Percentiles rank a stretch among this genome's conserved stretches.
Evolutionary conservation across 2,113 vertebrate genomes (phyloP).

Genomic region (Coryphaenoides rupestris): DNA sequence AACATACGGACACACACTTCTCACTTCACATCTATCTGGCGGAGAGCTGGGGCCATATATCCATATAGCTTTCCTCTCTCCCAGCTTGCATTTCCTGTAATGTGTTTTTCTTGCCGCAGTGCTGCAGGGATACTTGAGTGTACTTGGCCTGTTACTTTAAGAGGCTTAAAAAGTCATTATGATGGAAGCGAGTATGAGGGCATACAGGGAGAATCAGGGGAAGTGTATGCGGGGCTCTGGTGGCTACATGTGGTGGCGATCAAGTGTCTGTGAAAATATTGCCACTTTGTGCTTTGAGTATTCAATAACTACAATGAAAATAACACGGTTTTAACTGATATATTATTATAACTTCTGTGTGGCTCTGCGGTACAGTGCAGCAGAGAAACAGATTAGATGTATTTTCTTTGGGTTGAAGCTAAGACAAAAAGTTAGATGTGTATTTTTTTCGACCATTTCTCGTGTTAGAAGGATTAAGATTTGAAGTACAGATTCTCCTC

Average conservation of each 20-base stretch:
- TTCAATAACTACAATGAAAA: slow-evolving; percentile 19
- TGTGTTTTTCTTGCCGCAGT: slow-evolving; percentile 18
- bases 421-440: too few relatives aligned
- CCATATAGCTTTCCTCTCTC: slow-evolving; percentile 35
- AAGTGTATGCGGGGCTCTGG: slow-evolving; percentile 25
- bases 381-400: too few relatives aligned
- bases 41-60: slow-evolving; percentile 43
- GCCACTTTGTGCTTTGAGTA: slow-evolving; percentile 22
- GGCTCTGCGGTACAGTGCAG: too few relatives aligned
- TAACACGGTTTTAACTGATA: background rate
- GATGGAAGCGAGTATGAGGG: slow-evolving; percentile 16
- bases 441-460: too few relatives aligned
- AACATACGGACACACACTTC: slow-evolving; percentile 26
- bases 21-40: slow-evolving; percentile 49
- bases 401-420: too few relatives aligned
- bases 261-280: slow-evolving; percentile 37
- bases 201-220: background rate
- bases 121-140: slow-evolving; percentile 35
- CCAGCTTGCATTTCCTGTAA: background rate
- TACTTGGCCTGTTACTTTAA: slow-evolving; percentile 34
- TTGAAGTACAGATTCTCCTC: too few relatives aligned
- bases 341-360: too few relatives aligned
- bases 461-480: too few relatives aligned
- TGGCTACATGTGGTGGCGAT: slow-evolving; percentile 29
- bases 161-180: slow-evolving; percentile 27